Evolutionary conservation across 2,113 vertebrate species (phyloP).

Genomic region (Sceloporus undulatus): DNA sequence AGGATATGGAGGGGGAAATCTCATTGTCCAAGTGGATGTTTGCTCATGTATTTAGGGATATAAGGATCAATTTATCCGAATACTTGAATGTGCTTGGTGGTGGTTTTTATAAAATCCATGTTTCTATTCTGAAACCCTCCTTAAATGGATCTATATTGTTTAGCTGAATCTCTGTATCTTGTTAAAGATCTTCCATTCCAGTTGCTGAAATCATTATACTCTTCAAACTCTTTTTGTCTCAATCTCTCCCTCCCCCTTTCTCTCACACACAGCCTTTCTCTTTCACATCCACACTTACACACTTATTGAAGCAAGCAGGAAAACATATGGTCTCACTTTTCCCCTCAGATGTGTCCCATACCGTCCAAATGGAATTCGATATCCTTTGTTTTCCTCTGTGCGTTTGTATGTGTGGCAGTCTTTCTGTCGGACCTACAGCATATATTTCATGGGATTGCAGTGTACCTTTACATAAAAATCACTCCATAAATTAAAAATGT

Average conservation of each 20-base stretch:
- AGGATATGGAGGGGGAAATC: not conserved
- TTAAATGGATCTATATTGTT: not conserved
- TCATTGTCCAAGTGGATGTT: not conserved
- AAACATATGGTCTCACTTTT: constrained; percentile 29
- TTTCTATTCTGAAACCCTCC: not conserved
- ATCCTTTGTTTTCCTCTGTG: not conserved
- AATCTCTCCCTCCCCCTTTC: too few relatives aligned
- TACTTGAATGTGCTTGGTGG: too few relatives aligned
- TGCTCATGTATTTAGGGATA: not conserved
- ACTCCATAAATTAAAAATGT: constrained; percentile 5
- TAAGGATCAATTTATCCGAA: not conserved
- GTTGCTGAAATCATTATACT: constrained; percentile 1
- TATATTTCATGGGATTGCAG: constrained; percentile 3
- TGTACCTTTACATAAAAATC: not conserved
- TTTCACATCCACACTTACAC: too few relatives aligned
- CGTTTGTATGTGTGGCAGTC: not conserved
- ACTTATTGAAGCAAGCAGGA: not conserved
- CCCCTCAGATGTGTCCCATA: not conserved
- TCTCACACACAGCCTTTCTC: not conserved
- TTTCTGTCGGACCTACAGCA: not conserved
- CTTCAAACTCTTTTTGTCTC: not conserved
- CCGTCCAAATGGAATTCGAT: constrained; percentile 5
- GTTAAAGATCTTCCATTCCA: not conserved
- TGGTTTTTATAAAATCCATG: not conserved
- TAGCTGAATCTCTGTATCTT: not conserved